A percentile compares a stretch with the other conserved stretches of the same genome.
Evolutionary conservation across 2,888 invertebrate genomes (phyloP).

Genomic region (Melanostoma scalare): DNA sequence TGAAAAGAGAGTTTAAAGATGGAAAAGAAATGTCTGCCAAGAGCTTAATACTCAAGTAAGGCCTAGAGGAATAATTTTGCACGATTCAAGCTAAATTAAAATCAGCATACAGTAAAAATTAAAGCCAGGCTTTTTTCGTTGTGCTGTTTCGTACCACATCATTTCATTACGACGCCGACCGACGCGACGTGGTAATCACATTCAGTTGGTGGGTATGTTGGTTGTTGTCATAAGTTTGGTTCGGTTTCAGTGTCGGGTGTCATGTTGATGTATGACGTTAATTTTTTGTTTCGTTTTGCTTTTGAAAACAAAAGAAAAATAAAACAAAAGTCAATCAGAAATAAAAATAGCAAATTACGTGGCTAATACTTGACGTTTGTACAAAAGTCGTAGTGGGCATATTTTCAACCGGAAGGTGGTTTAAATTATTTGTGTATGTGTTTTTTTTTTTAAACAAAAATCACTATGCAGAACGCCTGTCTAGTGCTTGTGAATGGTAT

Average conservation of each 20-base stretch:
- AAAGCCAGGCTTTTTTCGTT: too few relatives aligned
- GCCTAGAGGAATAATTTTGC: too few relatives aligned
- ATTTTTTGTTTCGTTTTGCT: conserved; percentile 26
- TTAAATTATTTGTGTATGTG: conserved; percentile 15
- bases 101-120: background rate
- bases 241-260: conserved; percentile 30
- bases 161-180: background rate
- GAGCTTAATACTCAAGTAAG: too few relatives aligned
- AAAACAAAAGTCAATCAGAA: conserved; percentile 6
- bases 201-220: conserved; percentile 9
- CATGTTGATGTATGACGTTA: conserved; percentile 50
- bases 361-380: conserved; percentile 5
- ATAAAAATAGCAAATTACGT: conserved; percentile 51
- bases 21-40: too few relatives aligned
- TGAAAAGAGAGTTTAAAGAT: too few relatives aligned
- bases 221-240: conserved; percentile 7
- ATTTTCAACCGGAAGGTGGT: conserved; percentile 59
- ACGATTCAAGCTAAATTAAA: too few relatives aligned
- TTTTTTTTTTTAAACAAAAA: conserved; percentile 37
- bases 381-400: conserved; percentile 44
- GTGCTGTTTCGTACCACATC: background rate
- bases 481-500: conserved; percentile 6
- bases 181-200: conserved; percentile 19
- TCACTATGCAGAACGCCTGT: conserved; percentile 38
- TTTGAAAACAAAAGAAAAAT: conserved; percentile 31